These are phyloP conservation scores for Otolemur crassicaudatus DNA, from an alignment of 2,797 vertebrate species.

Conservation along the genomic window DNA sequence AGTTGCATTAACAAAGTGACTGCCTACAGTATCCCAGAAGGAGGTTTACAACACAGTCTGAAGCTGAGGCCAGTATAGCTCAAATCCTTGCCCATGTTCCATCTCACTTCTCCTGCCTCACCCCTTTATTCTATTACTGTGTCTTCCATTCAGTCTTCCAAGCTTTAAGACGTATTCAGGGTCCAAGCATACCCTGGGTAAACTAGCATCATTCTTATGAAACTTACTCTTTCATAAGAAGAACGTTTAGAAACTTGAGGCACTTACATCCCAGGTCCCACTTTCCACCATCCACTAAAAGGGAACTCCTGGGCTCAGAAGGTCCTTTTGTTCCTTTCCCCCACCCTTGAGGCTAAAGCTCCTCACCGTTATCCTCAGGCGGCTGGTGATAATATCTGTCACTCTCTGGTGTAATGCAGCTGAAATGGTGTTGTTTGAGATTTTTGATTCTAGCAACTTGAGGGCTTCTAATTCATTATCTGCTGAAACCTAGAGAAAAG, in stretches of 20 bases:
- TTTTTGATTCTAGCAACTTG: conserved; percentile 14
- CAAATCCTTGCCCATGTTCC: background rate
- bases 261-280: background rate
- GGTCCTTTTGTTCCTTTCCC: background rate
- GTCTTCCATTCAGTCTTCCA: background rate
- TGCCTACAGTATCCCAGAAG: background rate
- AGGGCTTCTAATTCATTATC: background rate
- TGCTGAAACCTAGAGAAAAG: background rate
- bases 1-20: background rate
- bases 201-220: background rate
- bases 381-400: background rate
- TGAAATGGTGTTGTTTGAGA: background rate
- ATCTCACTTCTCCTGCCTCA: background rate
- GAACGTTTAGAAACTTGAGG: background rate
- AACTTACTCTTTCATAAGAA: no score
- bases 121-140: background rate
- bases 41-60: background rate
- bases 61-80: background rate
- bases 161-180: background rate
- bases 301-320: background rate
- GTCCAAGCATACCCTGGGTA: background rate
- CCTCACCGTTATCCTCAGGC: conserved; percentile 13
- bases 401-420: background rate
- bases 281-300: background rate
- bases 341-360: background rate